Evolutionary conservation across 2,797 vertebrate species (phyloP), one percentile per base, ranked within the genome.

Genomic region (Sebastes umbrosus): DNA sequence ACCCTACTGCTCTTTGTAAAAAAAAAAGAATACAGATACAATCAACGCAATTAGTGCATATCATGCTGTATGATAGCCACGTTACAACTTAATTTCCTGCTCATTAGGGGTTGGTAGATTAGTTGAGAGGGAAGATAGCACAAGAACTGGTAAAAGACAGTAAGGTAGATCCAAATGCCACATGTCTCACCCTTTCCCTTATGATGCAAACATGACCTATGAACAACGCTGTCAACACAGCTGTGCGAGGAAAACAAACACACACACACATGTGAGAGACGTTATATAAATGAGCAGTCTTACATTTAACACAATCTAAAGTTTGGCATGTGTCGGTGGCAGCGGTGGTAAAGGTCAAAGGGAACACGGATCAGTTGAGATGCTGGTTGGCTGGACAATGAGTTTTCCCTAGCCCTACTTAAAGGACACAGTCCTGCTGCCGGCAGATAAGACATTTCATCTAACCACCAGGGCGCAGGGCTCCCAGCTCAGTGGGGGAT

Each of bases 11-110:
- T 94, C 90, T 96, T 91, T 91, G 90, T 92, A 95, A 95, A 95
- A 79, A 52, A 87, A 87, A 77, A 87, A 86, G 66, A 88, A 85
- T 77, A 82, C 66, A 90, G 92, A 96, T 90, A 95, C 85, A 96
- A 96, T 96, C 93, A 93, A 85, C 86, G 93, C 93, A 96, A 96
- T 97, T 96, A 97, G 90, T 82, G 84, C 90, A 94, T 84, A 96
- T 95, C 92, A 94, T 89, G 87, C 88, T 92, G 88, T 87, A 94
- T 91, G 88, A 94, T 95, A 95, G 85, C 86, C 88, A 94, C 86
- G 84, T 94, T 96, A 94, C 93, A 90, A 87, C 87, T 95, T 96
- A 95, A 96, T 96, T 96, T 95, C 94, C 95, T 95, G 94, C 94
- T 95, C 92, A 96, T 95, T 96, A 96, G 72, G 46, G 82, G 80